Evolutionary conservation across 2,113 vertebrate species (phyloP).

Genomic region (Donacobius atricapilla): DNA sequence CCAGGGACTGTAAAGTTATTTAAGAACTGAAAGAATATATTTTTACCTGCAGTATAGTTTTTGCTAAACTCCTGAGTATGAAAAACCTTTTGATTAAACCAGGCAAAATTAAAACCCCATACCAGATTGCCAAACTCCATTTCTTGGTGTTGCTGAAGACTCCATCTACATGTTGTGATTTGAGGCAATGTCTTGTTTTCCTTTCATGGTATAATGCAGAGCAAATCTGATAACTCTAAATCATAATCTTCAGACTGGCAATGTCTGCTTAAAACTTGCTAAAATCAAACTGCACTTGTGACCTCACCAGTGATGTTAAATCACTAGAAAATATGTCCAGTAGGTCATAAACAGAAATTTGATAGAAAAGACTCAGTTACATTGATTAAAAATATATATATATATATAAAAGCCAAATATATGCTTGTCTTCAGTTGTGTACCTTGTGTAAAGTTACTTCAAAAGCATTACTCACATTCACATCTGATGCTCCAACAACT

Average conservation of each 20-base stretch:
- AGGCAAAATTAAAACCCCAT: neutral
- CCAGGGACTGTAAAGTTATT: neutral
- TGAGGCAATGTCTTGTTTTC: constrained; percentile 1
- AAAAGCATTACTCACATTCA: neutral
- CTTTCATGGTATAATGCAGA: neutral
- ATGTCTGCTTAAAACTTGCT: neutral
- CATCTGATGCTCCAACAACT: neutral
- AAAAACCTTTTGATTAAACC: neutral
- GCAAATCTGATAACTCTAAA: neutral
- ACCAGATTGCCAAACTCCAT: neutral
- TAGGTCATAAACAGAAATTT: neutral
- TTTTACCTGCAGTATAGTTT: fast-evolving
- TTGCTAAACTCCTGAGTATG: neutral
- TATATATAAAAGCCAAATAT: neutral
- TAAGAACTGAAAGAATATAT: neutral
- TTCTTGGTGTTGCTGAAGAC: neutral
- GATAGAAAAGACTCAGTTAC: neutral
- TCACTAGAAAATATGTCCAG: neutral
- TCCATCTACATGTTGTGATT: constrained; percentile 7
- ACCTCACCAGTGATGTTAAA: neutral
- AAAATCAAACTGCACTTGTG: neutral
- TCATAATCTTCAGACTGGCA: neutral
- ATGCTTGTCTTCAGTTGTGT: fast-evolving
- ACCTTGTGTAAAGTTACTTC: neutral
- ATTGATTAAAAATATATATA: neutral